These are phyloP conservation scores for Saccopteryx leptura DNA, from an alignment of 2,113 vertebrate species.

Conservation along the genomic window DNA sequence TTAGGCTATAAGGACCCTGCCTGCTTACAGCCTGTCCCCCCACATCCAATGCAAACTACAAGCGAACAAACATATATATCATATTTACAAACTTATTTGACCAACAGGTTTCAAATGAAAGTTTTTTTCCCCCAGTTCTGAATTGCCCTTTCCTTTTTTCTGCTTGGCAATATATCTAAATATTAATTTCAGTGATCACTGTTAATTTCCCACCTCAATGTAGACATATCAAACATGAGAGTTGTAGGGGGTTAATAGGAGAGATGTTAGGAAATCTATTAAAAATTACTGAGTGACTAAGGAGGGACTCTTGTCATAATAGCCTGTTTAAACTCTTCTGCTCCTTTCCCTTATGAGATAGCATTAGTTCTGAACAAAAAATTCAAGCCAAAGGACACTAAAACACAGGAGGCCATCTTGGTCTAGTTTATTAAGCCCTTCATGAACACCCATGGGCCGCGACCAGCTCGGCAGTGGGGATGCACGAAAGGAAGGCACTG, in stretches of 20 bases:
- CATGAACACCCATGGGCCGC: neutral
- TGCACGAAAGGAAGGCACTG: too few relatives aligned
- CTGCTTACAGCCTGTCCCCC: too few relatives aligned
- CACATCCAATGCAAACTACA: too few relatives aligned
- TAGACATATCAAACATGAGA: neutral
- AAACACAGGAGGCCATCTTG: neutral
- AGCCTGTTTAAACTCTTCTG: neutral
- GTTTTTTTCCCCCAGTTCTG: neutral
- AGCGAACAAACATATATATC: too few relatives aligned
- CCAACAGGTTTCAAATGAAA: neutral
- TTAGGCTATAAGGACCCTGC: too few relatives aligned
- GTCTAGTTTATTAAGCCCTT: neutral
- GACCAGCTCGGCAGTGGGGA: too few relatives aligned
- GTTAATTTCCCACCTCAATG: neutral
- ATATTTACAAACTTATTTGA: too few relatives aligned
- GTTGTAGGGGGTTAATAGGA: neutral
- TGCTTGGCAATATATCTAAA: constrained; percentile 10
- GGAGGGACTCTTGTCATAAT: neutral
- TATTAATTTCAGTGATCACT: neutral
- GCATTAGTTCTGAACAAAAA: neutral
- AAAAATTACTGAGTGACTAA: neutral
- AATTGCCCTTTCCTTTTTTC: neutral
- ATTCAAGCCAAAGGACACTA: neutral
- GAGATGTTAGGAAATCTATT: neutral
- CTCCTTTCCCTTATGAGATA: neutral